Evolutionary conservation across 2,797 vertebrate genomes (phyloP), one percentile per base, ranked within the genome.

Genomic region (Ctenosaura bakeri): DNA sequence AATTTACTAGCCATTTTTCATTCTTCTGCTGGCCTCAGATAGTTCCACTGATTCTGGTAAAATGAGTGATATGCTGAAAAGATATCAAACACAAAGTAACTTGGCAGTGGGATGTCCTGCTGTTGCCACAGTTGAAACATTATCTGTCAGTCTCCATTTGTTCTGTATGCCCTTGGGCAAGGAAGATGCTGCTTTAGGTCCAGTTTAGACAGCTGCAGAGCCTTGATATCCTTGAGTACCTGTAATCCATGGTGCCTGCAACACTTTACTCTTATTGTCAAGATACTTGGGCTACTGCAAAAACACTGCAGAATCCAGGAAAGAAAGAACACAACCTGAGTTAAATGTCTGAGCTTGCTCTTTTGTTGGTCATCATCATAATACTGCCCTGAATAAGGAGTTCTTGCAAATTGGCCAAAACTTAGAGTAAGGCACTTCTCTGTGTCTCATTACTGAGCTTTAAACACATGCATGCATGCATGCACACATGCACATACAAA

Each of bases 11-110:
- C 89, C 83, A 90, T 96, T 93, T 93, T 90, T 85, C 89, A 95
- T 95, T 83, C 54, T 94, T 92, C 94, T 94, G 95, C 92, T 94
- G 93, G 94, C 94, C 94, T 92, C 88, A 88, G 91, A 92, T 94
- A 93, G 86, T 88, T 90, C 64, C 35, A 54, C 22, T 86, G 92
- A 91, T 92, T 95, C 92, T 93, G 93, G 94, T 96, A 93, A 94
- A 90, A 93, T 90, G 80, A 92, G 93, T 92, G 73, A 0, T 66
- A 16, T 56, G 56, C 77, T 42, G 26, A 84, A 56, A 93, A 89
- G 88, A 69, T 91, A 85, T 73, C 89, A 85, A 83, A 22, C 42
- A 94, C 62, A 95, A 74, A 81, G 0, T 0, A 93, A 79, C 79
- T 0, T 85, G 91, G 92, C 87, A 74, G 22, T n/a, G 20, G 64